Percentiles rank a stretch among this genome's conserved stretches.
Evolutionary conservation across 2,888 invertebrate species (phyloP).

Genomic region (Lasiommata megera): DNA sequence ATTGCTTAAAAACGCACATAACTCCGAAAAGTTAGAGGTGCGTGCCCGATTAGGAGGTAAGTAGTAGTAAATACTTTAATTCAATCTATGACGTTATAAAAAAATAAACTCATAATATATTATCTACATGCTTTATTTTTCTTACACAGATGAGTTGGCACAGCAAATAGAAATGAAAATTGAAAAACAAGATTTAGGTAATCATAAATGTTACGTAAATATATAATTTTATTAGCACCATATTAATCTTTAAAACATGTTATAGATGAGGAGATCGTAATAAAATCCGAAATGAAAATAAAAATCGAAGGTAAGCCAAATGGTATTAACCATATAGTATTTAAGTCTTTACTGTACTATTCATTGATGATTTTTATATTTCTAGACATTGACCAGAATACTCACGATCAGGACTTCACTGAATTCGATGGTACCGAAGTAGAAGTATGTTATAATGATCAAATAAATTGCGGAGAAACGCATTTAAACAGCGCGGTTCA

Average conservation of each 20-base stretch:
- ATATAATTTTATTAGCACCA: too few relatives aligned
- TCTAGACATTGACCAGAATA: not conserved
- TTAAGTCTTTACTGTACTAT: too few relatives aligned
- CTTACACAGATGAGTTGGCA: constrained; percentile 24
- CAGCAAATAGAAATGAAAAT: constrained; percentile 12
- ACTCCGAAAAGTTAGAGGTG: too few relatives aligned
- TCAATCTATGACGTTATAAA: too few relatives aligned
- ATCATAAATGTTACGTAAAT: too few relatives aligned
- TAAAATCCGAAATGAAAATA: constrained; percentile 8
- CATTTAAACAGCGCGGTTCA: not conserved
- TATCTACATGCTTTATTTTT: not conserved
- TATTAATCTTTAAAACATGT: not conserved
- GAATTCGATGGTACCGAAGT: too few relatives aligned
- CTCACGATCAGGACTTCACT: not conserved
- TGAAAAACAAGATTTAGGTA: not conserved
- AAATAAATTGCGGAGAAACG: not conserved
- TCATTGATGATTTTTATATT: too few relatives aligned
- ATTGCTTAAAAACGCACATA: too few relatives aligned
- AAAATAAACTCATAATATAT: too few relatives aligned
- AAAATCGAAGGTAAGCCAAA: constrained; percentile 10
- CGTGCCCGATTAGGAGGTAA: too few relatives aligned
- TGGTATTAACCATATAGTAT: too few relatives aligned
- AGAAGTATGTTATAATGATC: not conserved
- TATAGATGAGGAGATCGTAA: constrained; percentile 8
- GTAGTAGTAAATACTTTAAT: too few relatives aligned